Conservation (phyloP, 2,888 invertebrate genomes). For the Hypomecis atomaria region DNA sequence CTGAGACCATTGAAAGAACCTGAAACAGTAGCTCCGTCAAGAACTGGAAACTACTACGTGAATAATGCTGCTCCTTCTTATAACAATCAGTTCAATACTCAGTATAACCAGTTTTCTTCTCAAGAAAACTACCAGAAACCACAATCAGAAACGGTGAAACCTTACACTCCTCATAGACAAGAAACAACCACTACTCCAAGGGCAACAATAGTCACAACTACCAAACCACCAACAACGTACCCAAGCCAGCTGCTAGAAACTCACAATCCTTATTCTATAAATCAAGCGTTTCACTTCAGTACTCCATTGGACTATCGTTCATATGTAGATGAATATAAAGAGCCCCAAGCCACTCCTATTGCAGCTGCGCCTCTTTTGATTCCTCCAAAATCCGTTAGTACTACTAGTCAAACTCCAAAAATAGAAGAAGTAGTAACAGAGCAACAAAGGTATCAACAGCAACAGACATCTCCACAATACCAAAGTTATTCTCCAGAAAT, state of each 20-base stretch:
- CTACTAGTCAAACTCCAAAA: conserved; percentile 50
- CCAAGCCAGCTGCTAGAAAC: conserved; percentile 75
- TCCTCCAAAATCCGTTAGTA: conserved; percentile 46
- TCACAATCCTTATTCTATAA: conserved; percentile 80
- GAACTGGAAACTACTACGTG: conserved; percentile 65
- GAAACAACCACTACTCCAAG: conserved; percentile 59
- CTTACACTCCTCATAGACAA: conserved; percentile 58
- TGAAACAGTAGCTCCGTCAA: conserved; percentile 55
- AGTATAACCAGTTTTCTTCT: conserved; percentile 53
- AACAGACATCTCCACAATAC: conserved; percentile 64
- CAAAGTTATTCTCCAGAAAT: conserved; percentile 75
- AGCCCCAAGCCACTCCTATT: conserved; percentile 58
- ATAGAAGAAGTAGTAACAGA: conserved; percentile 58
- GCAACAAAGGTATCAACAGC: conserved; percentile 55
- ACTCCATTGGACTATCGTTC: conserved; percentile 77
- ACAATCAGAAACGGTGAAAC: conserved; percentile 48
- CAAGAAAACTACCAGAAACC: conserved; percentile 40
- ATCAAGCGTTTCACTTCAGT: conserved; percentile 79
- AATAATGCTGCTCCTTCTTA: conserved; percentile 61
- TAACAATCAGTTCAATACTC: conserved; percentile 61
- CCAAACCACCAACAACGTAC: conserved; percentile 68
- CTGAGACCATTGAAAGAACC: conserved; percentile 59
- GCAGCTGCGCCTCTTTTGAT: conserved; percentile 47
- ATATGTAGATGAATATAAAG: conserved; percentile 72
- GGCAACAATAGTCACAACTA: conserved; percentile 57